phyloP scores from a whole-genome alignment of 1,140 invertebrate species.

The Pseudomyrmex flavicornis region DNA sequence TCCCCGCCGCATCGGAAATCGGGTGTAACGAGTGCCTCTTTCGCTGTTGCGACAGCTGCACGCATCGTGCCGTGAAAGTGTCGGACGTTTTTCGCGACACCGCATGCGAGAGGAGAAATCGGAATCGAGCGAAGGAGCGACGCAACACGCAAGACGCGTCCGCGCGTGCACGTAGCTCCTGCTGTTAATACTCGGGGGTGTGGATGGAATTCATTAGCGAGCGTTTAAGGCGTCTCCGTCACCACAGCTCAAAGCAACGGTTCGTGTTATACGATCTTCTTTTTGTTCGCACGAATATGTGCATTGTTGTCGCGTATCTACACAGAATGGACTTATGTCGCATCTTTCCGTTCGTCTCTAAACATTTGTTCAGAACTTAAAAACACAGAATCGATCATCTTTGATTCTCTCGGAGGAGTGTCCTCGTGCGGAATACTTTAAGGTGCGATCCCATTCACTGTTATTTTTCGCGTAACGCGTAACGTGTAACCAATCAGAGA shows the following conservation, averaged over 20 bases:
- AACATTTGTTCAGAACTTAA: too few species aligned
- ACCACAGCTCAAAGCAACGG: neutral
- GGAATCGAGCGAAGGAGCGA: conserved; percentile 43
- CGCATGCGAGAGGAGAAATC: conserved; percentile 66
- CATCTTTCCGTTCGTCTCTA: too few species aligned
- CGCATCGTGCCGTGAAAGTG: conserved; percentile 66
- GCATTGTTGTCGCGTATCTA: too few species aligned
- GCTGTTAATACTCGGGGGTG: conserved; percentile 3
- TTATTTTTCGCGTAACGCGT: too few species aligned
- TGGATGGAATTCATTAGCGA: conserved; percentile 51
- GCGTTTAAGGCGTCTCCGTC: conserved; percentile 11
- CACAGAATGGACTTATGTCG: too few species aligned
- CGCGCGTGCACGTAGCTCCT: conserved; percentile 7
- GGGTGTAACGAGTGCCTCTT: conserved; percentile 60
- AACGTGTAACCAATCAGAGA: too few species aligned
- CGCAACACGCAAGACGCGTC: neutral
- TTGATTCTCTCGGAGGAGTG: too few species aligned
- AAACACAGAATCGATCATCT: too few species aligned
- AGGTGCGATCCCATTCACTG: too few species aligned
- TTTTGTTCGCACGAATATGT: neutral
- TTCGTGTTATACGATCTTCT: neutral
- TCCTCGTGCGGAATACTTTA: too few species aligned
- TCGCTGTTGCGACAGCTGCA: conserved; percentile 61
- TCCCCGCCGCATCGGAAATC: conserved; percentile 40
- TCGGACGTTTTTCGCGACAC: conserved; percentile 70